Base-by-base conservation (phyloP, 2,888 invertebrate species). In the Leptopilina syphax region DNA sequence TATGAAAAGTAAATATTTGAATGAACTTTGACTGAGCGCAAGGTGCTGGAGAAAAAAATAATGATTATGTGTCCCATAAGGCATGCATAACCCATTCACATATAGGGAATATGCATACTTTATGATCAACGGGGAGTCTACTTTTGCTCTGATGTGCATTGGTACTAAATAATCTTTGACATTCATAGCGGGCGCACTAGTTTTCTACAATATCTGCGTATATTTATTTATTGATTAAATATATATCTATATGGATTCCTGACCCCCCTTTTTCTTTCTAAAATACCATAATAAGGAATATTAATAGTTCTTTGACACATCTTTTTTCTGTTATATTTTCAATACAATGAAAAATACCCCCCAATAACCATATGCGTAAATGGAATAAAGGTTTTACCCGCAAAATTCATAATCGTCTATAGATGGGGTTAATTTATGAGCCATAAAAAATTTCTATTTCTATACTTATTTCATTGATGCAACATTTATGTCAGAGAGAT, bases 311-410 rank as follows among this genome's bases (percentile, higher is more conserved):
- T 77, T 84, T 79, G 80, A 80, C 65, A 77, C 60, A 44, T 77
- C n/a, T 77, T 65, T 54, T 65, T 77, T 66, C n/a, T 66, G 27
- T 77, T 13, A 13, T 70, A 13, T 54, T 8, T 54, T 27, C 54
- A 57, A 9, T 24, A 70, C 70, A 70, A 57, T 57, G 73, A 81
- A 65, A 77, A 81, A 81, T 81, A 41, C 47, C 44, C 78, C 44
- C 78, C n/a, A 12, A 79, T 80, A 89, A 87, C 87, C 90, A 89
- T 90, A 90, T 90, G 90, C 88, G 85, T 89, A 89, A 89, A 89
- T 88, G 86, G 89, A 8, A 86, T 84, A 88, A 87, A 83, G 83
- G 79, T 67, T 78, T 77, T 78, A 79, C 82, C 54, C 85, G 83
- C 84, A 85, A 85, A 85, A 88, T 87, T 88, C 82, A 84, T 84